Percentiles rank a stretch among this genome's conserved stretches.
These are phyloP conservation scores for Julus scanicus DNA, from an alignment of 2,888 invertebrate genomes.

Conservation along the genomic window DNA sequence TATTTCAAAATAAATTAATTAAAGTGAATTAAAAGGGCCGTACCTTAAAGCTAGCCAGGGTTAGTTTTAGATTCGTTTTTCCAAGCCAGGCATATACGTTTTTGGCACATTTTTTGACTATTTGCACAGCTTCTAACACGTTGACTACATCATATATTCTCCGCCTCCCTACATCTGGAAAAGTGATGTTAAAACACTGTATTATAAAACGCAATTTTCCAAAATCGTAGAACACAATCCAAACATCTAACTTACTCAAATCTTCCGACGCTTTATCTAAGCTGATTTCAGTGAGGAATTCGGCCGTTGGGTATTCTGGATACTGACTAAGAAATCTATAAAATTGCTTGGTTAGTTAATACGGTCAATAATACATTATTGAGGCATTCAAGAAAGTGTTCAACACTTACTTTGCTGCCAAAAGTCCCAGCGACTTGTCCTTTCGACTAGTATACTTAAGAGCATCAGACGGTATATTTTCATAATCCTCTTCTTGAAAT, in stretches of 20 bases:
- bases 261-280: slow-evolving; percentile 74
- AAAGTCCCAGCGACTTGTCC: slow-evolving; percentile 73
- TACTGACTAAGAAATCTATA: slow-evolving; percentile 62
- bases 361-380: not conserved
- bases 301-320: slow-evolving; percentile 64
- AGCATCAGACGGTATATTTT: not conserved
- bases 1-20: too few relatives aligned
- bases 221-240: too few relatives aligned
- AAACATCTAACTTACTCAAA: slow-evolving; percentile 65
- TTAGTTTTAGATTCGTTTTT: slow-evolving; percentile 71
- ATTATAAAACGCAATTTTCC: too few relatives aligned
- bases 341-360: not conserved
- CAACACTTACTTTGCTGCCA: slow-evolving; percentile 71
- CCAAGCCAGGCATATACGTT: slow-evolving; percentile 79
- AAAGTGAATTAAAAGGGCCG: not conserved
- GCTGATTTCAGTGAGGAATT: slow-evolving; percentile 70
- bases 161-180: slow-evolving; percentile 73
- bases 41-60: slow-evolving; percentile 73
- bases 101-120: slow-evolving; percentile 73
- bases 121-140: slow-evolving; percentile 77
- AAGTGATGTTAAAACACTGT: not conserved
- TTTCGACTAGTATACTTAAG: slow-evolving; percentile 65
- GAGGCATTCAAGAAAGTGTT: slow-evolving; percentile 66
- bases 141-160: slow-evolving; percentile 81
- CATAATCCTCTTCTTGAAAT: not conserved